Percentiles rank a stretch among this genome's conserved stretches.
Conservation (phyloP, 2,113 vertebrate species). For the Channa argus region DNA sequence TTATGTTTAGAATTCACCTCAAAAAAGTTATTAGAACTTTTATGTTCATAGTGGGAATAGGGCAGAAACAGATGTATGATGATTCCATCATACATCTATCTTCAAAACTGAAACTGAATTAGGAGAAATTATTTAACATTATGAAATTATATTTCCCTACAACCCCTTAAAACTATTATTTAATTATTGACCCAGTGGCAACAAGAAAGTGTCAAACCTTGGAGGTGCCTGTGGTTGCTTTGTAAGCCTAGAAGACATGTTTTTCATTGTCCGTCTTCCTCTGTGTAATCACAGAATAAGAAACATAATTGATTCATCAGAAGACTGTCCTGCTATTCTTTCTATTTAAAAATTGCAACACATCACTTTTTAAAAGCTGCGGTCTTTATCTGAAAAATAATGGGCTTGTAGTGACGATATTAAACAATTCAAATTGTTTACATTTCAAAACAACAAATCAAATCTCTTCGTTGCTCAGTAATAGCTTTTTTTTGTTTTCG, state of each 20-base stretch:
- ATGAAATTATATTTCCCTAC: no score
- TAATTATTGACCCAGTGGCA: conserved; percentile 55
- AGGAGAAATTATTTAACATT: no score
- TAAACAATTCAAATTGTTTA: not conserved
- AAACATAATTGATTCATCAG: conserved; percentile 36
- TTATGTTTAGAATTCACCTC: not conserved
- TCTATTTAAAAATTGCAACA: conserved; percentile 24
- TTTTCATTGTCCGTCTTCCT: not conserved
- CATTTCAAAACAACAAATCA: not conserved
- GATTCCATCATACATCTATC: no score
- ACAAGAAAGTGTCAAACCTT: conserved; percentile 43
- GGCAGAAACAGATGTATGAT: no score
- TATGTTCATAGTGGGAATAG: no score
- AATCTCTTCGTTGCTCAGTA: conserved; percentile 9
- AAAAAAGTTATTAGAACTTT: not conserved
- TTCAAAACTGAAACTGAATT: no score
- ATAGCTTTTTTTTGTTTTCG: not conserved
- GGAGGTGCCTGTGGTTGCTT: conserved; percentile 23
- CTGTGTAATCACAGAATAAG: no score
- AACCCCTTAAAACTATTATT: conserved; percentile 27
- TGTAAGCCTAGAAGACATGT: conserved; percentile 6
- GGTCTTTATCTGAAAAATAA: no score
- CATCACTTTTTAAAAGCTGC: not conserved
- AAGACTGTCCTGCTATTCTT: not conserved
- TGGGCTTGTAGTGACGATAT: no score